A percentile compares a stretch with the other conserved stretches of the same genome.
phyloP scores from a whole-genome alignment of 2,113 vertebrate species.

The Pelobates fuscus region DNA sequence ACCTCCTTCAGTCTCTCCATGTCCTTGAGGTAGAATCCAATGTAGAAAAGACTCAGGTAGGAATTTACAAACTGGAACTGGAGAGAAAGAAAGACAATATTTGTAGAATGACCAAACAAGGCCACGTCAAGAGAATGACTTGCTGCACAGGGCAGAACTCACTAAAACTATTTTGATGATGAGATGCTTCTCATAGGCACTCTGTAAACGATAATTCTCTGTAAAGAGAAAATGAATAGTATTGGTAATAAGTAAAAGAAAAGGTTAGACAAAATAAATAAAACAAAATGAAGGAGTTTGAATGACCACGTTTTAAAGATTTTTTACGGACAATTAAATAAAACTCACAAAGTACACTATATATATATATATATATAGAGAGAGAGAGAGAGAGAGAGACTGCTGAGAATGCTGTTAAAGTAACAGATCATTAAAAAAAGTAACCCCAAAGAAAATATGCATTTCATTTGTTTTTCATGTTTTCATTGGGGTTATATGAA shows the following conservation, averaged over 20 bases:
- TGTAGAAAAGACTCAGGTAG: slow-evolving; percentile 99
- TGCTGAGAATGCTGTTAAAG: too few species aligned
- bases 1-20: slow-evolving; percentile 98
- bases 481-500: too few species aligned
- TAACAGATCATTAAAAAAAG: too few species aligned
- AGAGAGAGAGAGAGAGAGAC: too few species aligned
- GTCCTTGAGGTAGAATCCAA: slow-evolving; percentile 99
- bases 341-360: too few species aligned
- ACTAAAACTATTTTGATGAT: slow-evolving; percentile 98
- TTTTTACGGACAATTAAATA: too few species aligned
- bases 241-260: background rate
- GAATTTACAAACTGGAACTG: slow-evolving; percentile 99
- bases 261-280: rapidly evolving
- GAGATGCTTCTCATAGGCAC: slow-evolving; percentile 97
- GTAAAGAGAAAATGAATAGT: slow-evolving; percentile 35
- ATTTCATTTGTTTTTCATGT: too few species aligned
- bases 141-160: too few species aligned
- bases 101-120: too few species aligned
- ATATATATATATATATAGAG: too few species aligned
- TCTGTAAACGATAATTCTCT: slow-evolving; percentile 98
- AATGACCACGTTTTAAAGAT: background rate
- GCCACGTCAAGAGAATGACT: too few species aligned
- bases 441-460: too few species aligned
- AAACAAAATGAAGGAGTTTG: background rate
- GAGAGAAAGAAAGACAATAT: background rate